A percentile compares a stretch with the other conserved stretches of the same genome.
These are phyloP conservation scores for Schizaphis graminum DNA, from an alignment of 2,888 invertebrate genomes.

Conservation along the genomic window DNA sequence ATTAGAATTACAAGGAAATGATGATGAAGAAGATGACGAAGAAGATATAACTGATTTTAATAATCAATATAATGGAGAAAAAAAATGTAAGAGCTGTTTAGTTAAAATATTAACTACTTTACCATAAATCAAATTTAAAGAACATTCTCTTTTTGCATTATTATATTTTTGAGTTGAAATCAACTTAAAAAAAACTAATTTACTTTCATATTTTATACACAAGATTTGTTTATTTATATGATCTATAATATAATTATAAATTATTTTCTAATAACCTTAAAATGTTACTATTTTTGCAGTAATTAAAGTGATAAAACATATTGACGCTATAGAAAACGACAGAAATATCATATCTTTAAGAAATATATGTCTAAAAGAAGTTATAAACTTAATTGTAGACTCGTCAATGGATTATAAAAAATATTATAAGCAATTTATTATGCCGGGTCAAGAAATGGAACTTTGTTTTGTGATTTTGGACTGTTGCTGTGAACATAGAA, in stretches of 20 bases:
- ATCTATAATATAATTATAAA: not conserved
- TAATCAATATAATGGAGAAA: constrained; percentile 72
- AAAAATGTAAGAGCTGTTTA: not conserved
- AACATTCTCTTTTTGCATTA: not conserved
- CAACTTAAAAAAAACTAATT: not conserved
- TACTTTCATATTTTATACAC: not conserved
- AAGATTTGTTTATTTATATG: not conserved
- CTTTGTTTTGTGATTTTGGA: constrained; percentile 98
- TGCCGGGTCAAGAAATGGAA: constrained; percentile 96
- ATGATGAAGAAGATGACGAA: constrained; percentile 73
- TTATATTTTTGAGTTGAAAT: not conserved
- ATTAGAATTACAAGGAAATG: constrained; percentile 83
- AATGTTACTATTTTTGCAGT: not conserved
- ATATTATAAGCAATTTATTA: constrained; percentile 80
- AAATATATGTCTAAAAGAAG: not conserved
- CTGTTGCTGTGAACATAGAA: constrained; percentile 98
- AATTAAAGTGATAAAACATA: not conserved
- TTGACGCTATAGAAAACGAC: not conserved
- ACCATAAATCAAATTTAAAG: not conserved
- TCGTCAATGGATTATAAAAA: not conserved
- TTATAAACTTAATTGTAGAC: not conserved
- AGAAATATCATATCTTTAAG: not conserved
- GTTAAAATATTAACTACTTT: not conserved
- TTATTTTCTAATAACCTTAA: not conserved
- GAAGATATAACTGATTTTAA: constrained; percentile 72